These are phyloP conservation scores for Portevinia maculata DNA, from an alignment of 2,888 invertebrate species.

Conservation along the genomic window DNA sequence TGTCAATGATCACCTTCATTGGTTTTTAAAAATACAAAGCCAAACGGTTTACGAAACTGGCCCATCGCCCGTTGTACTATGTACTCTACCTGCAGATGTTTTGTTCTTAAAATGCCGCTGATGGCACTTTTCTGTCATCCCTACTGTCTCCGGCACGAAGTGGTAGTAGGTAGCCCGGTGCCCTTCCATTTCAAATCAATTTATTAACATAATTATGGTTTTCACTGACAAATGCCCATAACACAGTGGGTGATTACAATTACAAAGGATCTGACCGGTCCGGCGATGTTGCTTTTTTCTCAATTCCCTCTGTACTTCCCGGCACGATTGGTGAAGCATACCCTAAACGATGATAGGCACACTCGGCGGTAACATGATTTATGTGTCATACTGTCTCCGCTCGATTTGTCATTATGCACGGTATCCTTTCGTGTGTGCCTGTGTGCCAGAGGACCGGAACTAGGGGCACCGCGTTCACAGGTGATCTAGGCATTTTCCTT, in stretches of 20 bases:
- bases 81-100: neutral
- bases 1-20: no score
- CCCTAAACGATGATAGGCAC: conserved; percentile 68
- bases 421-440: conserved; percentile 63
- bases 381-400: conserved; percentile 72
- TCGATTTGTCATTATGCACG: conserved; percentile 73
- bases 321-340: conserved; percentile 4
- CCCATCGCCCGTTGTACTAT: no score
- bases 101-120: no score
- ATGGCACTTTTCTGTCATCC: neutral
- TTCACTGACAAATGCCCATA: conserved; percentile 69
- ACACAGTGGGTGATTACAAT: conserved; percentile 70
- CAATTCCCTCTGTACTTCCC: neutral
- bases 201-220: conserved; percentile 70
- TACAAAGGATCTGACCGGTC: conserved; percentile 64
- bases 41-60: no score
- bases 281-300: conserved; percentile 43
- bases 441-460: conserved; percentile 61
- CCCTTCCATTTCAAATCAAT: conserved; percentile 50
- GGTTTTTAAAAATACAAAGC: no score
- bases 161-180: neutral
- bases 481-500: conserved; percentile 60
- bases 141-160: neutral
- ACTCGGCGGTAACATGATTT: conserved; percentile 70
- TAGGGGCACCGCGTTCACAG: conserved; percentile 59